A percentile compares a stretch with the other conserved stretches of the same genome.
Conservation (phyloP, 2,797 vertebrate species). For the Cynodonichthys magdalenae region DNA sequence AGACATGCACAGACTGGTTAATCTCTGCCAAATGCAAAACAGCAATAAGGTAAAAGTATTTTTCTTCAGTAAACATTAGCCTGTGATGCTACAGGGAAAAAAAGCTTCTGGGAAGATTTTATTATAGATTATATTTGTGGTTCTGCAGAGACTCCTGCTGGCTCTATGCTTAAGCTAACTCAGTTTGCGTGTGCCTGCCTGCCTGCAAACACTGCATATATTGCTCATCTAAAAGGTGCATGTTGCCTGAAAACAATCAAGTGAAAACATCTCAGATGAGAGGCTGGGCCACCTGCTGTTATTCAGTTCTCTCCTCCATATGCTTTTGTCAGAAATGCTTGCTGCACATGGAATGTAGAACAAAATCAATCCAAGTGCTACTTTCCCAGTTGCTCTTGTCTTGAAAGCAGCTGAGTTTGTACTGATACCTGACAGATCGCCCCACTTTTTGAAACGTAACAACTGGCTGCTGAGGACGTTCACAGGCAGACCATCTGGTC, state of each 20-base stretch:
- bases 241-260: constrained; percentile 70
- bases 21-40: too few relatives aligned
- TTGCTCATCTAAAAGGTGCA: constrained; percentile 52
- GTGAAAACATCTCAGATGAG: constrained; percentile 58
- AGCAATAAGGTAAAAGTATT: too few relatives aligned
- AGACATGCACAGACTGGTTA: too few relatives aligned
- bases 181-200: constrained; percentile 25
- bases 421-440: constrained; percentile 62
- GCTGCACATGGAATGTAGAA: constrained; percentile 60
- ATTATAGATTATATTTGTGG: constrained; percentile 21
- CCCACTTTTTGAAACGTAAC: constrained; percentile 60
- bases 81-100: constrained; percentile 4
- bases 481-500: constrained; percentile 65
- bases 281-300: constrained; percentile 67
- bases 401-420: constrained; percentile 57
- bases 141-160: constrained; percentile 37
- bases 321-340: constrained; percentile 78
- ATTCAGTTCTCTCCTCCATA: constrained; percentile 67
- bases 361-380: constrained; percentile 72
- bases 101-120: constrained; percentile 18
- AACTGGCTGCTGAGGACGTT: constrained; percentile 66
- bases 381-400: constrained; percentile 60
- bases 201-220: constrained; percentile 46
- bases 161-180: constrained; percentile 31
- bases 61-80: constrained; percentile 21